Percentiles rank a stretch among this genome's conserved stretches.
phyloP scores from a whole-genome alignment of 2,113 vertebrate species.

The Electrona antarctica region DNA sequence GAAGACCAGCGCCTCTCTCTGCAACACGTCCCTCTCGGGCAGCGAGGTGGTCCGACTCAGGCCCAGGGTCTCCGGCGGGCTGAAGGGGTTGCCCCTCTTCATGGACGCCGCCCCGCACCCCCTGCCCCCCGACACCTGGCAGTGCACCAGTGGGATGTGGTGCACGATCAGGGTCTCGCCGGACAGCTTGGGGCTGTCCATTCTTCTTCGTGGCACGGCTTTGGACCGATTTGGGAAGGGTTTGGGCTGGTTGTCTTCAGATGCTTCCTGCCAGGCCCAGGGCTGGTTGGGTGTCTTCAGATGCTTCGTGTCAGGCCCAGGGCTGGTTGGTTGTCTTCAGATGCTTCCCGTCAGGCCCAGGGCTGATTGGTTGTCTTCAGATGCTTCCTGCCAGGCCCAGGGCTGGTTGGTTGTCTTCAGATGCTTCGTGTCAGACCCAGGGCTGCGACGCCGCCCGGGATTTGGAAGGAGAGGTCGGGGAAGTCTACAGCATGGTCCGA shows the following conservation, averaged over 20 bases:
- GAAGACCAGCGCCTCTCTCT: conserved; percentile 88
- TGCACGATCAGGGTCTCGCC: conserved; percentile 97
- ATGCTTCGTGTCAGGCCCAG: conserved; percentile 18
- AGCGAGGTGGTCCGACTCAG: conserved; percentile 83
- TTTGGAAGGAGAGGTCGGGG: conserved; percentile 50
- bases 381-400: no score
- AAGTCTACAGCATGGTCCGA: conserved; percentile 61
- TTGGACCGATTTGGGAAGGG: neutral
- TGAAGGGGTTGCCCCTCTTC: conserved; percentile 86
- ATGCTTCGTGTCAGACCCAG: conserved; percentile 17
- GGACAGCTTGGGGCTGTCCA: conserved; percentile 92
- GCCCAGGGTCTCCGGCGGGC: conserved; percentile 84
- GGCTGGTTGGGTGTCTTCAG: conserved; percentile 39
- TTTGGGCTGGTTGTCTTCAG: neutral
- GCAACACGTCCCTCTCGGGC: conserved; percentile 87
- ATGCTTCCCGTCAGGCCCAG: no score
- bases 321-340: neutral
- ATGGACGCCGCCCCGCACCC: conserved; percentile 73
- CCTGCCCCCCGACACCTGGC: conserved; percentile 87
- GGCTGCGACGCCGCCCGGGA: conserved; percentile 42
- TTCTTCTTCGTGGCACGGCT: conserved; percentile 50
- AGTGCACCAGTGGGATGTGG: conserved; percentile 97
- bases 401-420: conserved; percentile 41
- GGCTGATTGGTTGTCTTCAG: no score
- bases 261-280: no score